A percentile compares a stretch with the other conserved stretches of the same genome.
Evolutionary conservation across 1,140 invertebrate genomes (phyloP).

Genomic region (Camponotus floridanus): DNA sequence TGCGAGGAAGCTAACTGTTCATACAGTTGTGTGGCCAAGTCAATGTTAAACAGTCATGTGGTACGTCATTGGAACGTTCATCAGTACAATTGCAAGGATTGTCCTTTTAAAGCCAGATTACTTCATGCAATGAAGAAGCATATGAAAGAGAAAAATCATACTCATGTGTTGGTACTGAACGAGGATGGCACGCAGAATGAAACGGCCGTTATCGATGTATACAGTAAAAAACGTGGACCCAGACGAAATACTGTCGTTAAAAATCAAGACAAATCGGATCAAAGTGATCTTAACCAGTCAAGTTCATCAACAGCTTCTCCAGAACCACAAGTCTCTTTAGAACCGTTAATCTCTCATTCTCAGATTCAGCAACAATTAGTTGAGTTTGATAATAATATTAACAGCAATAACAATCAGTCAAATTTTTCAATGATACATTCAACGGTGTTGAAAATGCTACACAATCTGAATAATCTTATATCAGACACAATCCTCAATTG

Average conservation of each 20-base stretch:
- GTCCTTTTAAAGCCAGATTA: conserved; percentile 98
- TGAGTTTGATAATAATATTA: too few relatives aligned
- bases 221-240: conserved; percentile 94
- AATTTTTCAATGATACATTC: too few relatives aligned
- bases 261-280: too few relatives aligned
- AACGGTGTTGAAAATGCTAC: too few relatives aligned
- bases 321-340: too few relatives aligned
- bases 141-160: conserved; percentile 92
- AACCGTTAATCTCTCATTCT: too few relatives aligned
- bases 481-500: too few relatives aligned
- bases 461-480: too few relatives aligned
- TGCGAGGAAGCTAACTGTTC: conserved; percentile 92
- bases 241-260: not conserved
- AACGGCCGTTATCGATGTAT: conserved; percentile 95
- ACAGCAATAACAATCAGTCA: too few relatives aligned
- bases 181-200: conserved; percentile 95
- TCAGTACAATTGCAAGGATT: conserved; percentile 97
- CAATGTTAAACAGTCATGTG: conserved; percentile 99
- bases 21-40: conserved; percentile 99
- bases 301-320: too few relatives aligned
- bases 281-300: too few relatives aligned
- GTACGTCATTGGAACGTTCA: conserved; percentile 98
- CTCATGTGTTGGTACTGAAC: conserved; percentile 94
- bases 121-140: conserved; percentile 99
- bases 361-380: too few relatives aligned